Base-by-base conservation (phyloP, 2,888 invertebrate species). In the Atethmia centrago region DNA sequence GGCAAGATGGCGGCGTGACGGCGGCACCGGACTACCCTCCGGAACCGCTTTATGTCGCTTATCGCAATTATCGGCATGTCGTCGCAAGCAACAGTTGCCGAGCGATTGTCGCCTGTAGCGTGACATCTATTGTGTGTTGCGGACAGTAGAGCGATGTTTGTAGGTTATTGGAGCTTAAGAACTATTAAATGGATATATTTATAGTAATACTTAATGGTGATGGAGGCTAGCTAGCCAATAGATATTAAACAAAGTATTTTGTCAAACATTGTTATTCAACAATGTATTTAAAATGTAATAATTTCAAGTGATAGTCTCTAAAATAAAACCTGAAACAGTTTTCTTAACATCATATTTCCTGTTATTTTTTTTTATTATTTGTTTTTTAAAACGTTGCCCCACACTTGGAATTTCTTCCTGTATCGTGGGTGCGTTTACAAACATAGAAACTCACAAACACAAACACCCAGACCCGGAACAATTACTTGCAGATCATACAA, bases 41-140 rank as follows among this genome's bases (percentile, higher is more conserved):
- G 83, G 86, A 86, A 81, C 79, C 66, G 78, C 77, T 74, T 85
- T 89, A 80, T 88, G 59, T 64, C 62, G 71, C 76, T 80, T 84
- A 84, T 84, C 78, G 71, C 79, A 56, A 63, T 59, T 58, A 73
- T 76, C 67, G 67, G 49, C 71, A 55, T 25, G 25, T 12, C 55
- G 65, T 59, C 63, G 68, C 55, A 56, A 77, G 82, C 88, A 82
- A 86, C 88, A 84, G 79, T 83, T 83, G 82, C 69, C 72, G 66
- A 31, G 70, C 66, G 63, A 47, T 45, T n/a, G 47, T 7, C 63
- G 59, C 53, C 53, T 36, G 75, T 25, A 74, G 10, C 61, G 25
- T 53, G 25, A 64, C 47, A 28, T 21, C 47, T 68, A 56, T 80
- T 71, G 56, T 70, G 2, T 59, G 10, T 51, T 55, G 56, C 12